Conservation (phyloP, 2,797 vertebrate genomes). For the Sebastes minor region DNA sequence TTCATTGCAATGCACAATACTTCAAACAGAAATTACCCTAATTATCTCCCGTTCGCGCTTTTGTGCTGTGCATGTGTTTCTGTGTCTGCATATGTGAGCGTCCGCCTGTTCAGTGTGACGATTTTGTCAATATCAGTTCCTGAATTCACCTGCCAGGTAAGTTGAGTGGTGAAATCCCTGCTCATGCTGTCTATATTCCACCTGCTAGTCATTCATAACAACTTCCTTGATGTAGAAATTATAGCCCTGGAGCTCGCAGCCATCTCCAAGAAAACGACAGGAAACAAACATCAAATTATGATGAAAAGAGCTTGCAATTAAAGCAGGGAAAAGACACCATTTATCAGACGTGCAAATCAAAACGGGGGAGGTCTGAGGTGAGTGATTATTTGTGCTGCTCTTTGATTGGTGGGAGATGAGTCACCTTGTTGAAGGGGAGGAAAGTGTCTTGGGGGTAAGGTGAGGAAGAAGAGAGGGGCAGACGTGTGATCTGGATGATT, state of each 20-base stretch:
- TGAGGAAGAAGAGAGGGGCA: conserved; percentile 81
- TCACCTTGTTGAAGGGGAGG: conserved; percentile 90
- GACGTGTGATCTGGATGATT: conserved; percentile 93
- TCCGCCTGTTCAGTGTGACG: conserved; percentile 13
- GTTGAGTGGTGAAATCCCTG: conserved; percentile 31
- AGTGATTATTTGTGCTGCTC: conserved; percentile 86
- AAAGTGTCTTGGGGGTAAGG: conserved; percentile 93
- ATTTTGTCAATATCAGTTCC: conserved; percentile 56
- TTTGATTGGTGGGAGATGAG: conserved; percentile 93
- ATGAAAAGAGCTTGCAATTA: conserved; percentile 84
- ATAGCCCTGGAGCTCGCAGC: conserved; percentile 68
- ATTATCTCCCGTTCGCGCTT: conserved; percentile 63
- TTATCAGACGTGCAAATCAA: conserved; percentile 90
- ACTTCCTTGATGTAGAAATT: conserved; percentile 81
- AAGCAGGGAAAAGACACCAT: conserved; percentile 80
- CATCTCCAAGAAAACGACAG: conserved; percentile 80
- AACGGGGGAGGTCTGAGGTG: conserved; percentile 85
- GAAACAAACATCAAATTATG: conserved; percentile 87
- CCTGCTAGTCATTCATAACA: conserved; percentile 81
- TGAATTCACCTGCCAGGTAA: conserved; percentile 53
- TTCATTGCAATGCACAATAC: conserved; percentile 71
- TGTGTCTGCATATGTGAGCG: conserved; percentile 12
- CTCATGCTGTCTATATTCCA: conserved; percentile 69
- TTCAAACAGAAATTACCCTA: conserved; percentile 80
- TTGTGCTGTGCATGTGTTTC: conserved; percentile 28